A percentile compares a stretch with the other conserved stretches of the same genome.
phyloP scores from a whole-genome alignment of 2,888 invertebrate genomes.

The Melitaea athalia region DNA sequence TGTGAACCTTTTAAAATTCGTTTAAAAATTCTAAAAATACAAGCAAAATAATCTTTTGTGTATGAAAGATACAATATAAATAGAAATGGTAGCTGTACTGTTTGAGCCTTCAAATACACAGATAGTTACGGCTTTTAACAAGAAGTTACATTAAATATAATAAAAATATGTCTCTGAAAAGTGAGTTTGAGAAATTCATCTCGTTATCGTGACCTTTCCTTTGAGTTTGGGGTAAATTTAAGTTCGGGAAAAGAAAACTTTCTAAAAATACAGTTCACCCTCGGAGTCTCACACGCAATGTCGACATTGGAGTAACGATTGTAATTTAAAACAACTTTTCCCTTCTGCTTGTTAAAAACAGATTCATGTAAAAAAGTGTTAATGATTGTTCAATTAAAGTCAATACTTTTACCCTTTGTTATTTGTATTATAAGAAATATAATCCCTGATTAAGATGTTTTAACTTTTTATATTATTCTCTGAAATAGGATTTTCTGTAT shows the following conservation, averaged over 20 bases:
- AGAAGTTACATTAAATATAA: background rate
- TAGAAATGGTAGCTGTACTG: background rate
- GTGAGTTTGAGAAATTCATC: conserved; percentile 25
- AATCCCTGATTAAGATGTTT: too few relatives aligned
- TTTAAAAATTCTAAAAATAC: too few relatives aligned
- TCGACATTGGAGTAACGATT: conserved; percentile 1
- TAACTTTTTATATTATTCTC: too few relatives aligned
- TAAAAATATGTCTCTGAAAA: background rate
- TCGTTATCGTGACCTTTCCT: conserved; percentile 26
- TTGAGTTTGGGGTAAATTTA: conserved; percentile 2
- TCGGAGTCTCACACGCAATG: background rate
- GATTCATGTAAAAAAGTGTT: background rate
- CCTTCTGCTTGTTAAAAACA: background rate
- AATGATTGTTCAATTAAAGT: background rate
- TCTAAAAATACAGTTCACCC: background rate
- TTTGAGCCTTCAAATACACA: background rate
- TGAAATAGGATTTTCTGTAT: too few relatives aligned
- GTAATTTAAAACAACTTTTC: conserved; percentile 10
- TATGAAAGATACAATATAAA: background rate
- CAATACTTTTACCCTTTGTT: background rate
- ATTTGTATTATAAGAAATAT: background rate
- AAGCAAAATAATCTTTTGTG: too few relatives aligned
- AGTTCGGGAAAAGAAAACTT: conserved; percentile 15
- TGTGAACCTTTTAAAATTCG: too few relatives aligned
- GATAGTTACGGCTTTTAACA: background rate